These are phyloP conservation scores for Maniola hyperantus DNA, from an alignment of 2,888 invertebrate genomes.

Conservation along the genomic window DNA sequence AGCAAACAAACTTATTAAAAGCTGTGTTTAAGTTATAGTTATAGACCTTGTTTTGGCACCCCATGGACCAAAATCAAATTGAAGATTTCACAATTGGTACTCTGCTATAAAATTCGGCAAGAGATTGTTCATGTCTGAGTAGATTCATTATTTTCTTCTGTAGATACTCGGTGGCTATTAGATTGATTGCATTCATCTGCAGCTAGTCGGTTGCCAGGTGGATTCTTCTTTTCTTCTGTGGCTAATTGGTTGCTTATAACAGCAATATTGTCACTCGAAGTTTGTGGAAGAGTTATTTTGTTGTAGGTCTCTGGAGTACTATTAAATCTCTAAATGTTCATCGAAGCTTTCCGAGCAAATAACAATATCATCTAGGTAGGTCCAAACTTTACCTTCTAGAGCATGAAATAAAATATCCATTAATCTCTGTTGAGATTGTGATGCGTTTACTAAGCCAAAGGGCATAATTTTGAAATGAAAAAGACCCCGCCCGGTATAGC, in stretches of 20 bases:
- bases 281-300: slow-evolving; percentile 3
- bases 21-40: neutral
- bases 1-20: neutral
- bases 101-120: neutral
- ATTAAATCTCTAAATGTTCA: no score
- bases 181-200: neutral
- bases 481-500: no score
- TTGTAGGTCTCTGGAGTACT: slow-evolving; percentile 5
- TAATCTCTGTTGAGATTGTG: no score
- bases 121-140: slow-evolving; percentile 1
- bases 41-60: slow-evolving; percentile 1
- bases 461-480: no score
- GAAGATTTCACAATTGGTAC: neutral
- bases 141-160: slow-evolving; percentile 5
- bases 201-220: neutral
- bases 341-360: no score
- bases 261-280: slow-evolving; percentile 4
- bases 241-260: slow-evolving; percentile 4
- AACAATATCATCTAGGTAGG: no score
- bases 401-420: no score
- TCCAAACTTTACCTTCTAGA: no score
- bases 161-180: neutral
- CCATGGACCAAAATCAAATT: slow-evolving; percentile 5
- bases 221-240: neutral
- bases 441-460: no score